Evolutionary conservation across 1,140 invertebrate genomes (phyloP).

Genomic region (Hyles vespertilio): DNA sequence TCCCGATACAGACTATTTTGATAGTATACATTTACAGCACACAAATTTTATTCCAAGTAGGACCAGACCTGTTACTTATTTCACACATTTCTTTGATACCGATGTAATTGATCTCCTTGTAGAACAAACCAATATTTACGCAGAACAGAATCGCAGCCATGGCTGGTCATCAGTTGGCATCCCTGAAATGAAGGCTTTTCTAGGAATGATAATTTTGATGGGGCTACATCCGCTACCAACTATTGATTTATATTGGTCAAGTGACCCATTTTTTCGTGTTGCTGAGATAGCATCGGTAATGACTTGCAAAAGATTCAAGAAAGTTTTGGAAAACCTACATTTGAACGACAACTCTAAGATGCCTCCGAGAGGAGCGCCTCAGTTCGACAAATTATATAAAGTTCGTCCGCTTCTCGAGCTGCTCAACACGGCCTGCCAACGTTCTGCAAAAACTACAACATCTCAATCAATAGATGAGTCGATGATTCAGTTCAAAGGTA

Average conservation of each 20-base stretch:
- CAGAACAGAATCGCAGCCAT: conserved; percentile 16
- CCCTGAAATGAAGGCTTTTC: conserved; percentile 29
- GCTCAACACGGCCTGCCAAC: conserved; percentile 29
- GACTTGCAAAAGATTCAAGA: conserved; percentile 26
- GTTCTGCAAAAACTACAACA: conserved; percentile 16
- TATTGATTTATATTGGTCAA: conserved; percentile 31
- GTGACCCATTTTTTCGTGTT: conserved; percentile 32
- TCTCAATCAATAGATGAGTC: conserved; percentile 13
- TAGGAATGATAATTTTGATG: conserved; percentile 33
- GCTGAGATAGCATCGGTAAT: conserved; percentile 21
- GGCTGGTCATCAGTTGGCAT: conserved; percentile 11
- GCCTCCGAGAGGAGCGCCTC: conserved; percentile 17
- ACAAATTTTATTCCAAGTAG: no score
- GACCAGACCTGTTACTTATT: no score
- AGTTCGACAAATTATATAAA: conserved; percentile 19
- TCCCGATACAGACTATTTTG: no score
- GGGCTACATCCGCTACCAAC: conserved; percentile 33
- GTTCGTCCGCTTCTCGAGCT: conserved; percentile 25
- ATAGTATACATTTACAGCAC: no score
- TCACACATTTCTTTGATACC: no score
- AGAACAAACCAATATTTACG: conserved; percentile 29
- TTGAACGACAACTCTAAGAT: conserved; percentile 24
- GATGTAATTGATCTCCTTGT: no score
- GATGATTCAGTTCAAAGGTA: conserved; percentile 44
- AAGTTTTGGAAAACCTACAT: conserved; percentile 31